These are phyloP conservation scores for Platycheirus rosarum DNA, from an alignment of 2,888 invertebrate genomes.

Conservation along the genomic window DNA sequence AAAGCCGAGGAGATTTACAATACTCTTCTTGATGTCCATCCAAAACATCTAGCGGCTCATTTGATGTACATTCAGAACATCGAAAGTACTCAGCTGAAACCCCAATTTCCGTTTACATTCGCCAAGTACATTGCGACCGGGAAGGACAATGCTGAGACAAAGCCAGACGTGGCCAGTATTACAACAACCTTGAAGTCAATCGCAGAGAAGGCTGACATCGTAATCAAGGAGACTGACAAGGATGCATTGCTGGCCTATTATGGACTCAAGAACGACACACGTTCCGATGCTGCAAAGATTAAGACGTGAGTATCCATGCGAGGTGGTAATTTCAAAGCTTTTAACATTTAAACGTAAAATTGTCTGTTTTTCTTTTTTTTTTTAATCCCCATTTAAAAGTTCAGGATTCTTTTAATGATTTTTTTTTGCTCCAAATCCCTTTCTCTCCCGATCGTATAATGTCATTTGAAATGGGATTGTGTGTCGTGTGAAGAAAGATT, in stretches of 20 bases:
- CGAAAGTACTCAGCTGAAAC: conserved; percentile 84
- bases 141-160: conserved; percentile 77
- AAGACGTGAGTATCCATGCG: conserved; percentile 86
- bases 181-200: conserved; percentile 84
- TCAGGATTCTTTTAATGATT: conserved; percentile 2
- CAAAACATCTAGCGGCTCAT: conserved; percentile 90
- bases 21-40: conserved; percentile 88
- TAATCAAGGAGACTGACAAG: conserved; percentile 89
- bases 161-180: conserved; percentile 80
- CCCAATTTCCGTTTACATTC: conserved; percentile 83
- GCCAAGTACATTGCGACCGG: conserved; percentile 83
- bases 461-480: conserved; percentile 39
- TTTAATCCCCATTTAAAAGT: conserved; percentile 44
- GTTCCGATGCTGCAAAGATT: conserved; percentile 91
- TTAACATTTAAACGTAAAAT: conserved; percentile 1
- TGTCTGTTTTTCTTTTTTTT: too few relatives aligned
- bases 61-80: conserved; percentile 90
- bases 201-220: conserved; percentile 86
- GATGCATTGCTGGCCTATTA: conserved; percentile 91
- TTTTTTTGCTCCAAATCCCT: background rate
- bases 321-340: background rate
- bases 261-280: conserved; percentile 93
- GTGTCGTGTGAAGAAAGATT: background rate
- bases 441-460: conserved; percentile 26
- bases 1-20: conserved; percentile 89